These are phyloP conservation scores for Bombus pyrosoma DNA, from an alignment of 1,140 invertebrate species.

Conservation along the genomic window DNA sequence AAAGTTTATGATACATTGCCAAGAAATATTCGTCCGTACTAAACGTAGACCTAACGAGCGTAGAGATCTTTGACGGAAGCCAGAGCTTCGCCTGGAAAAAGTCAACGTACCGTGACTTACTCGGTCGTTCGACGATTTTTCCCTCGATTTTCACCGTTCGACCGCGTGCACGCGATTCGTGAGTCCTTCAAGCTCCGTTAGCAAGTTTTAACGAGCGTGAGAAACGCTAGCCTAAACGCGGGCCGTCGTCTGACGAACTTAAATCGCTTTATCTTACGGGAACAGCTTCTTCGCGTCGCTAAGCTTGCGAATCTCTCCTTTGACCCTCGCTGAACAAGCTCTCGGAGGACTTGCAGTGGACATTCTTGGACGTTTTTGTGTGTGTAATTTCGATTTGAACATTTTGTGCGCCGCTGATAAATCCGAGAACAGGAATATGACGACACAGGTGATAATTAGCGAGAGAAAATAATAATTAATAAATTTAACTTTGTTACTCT, in stretches of 20 bases:
- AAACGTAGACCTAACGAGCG: neutral
- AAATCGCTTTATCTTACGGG: constrained; percentile 38
- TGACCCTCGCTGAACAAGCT: neutral
- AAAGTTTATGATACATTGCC: neutral
- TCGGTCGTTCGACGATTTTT: neutral
- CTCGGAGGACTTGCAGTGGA: neutral
- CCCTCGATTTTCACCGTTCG: neutral
- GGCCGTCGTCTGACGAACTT: constrained; percentile 2
- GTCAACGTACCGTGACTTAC: neutral
- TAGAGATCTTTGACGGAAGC: neutral
- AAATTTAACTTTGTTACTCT: no score
- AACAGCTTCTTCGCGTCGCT: constrained; percentile 28
- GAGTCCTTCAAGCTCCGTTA: constrained; percentile 8
- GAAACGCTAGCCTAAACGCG: constrained; percentile 20
- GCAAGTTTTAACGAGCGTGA: constrained; percentile 40
- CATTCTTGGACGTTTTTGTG: neutral
- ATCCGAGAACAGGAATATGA: no score
- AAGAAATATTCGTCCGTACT: neutral
- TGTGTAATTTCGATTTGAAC: no score
- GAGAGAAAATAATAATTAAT: no score
- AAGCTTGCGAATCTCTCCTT: neutral
- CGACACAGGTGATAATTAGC: no score
- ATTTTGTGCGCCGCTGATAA: no score
- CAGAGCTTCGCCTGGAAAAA: neutral
- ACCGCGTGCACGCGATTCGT: neutral